Evolutionary conservation across 2,113 vertebrate species (phyloP).

Genomic region (Carassius gibelio): DNA sequence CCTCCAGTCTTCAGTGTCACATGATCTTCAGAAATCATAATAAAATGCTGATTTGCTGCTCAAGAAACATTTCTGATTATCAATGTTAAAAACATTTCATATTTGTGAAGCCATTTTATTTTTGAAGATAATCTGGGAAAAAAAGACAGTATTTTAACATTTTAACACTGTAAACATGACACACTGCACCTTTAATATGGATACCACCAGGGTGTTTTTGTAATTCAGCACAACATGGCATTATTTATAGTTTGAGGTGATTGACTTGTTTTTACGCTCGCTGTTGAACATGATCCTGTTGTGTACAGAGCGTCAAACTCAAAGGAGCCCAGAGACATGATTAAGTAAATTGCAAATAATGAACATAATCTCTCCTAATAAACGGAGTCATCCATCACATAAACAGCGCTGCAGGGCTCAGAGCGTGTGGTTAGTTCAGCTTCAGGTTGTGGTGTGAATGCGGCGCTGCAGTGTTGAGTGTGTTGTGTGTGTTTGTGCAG

Average conservation of each 20-base stretch:
- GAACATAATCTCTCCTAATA: too few relatives aligned
- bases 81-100: neutral
- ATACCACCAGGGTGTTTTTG: neutral
- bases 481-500: slow-evolving; percentile 34
- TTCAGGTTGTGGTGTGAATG: neutral
- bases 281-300: neutral
- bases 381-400: neutral
- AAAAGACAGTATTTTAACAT: neutral
- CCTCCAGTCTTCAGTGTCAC: neutral
- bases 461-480: neutral
- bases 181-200: neutral
- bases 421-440: neutral
- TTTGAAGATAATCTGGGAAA: too few relatives aligned
- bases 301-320: neutral
- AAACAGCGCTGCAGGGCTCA: neutral
- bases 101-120: neutral
- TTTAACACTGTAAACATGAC: neutral
- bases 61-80: neutral
- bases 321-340: neutral
- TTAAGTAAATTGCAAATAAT: neutral
- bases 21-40: neutral
- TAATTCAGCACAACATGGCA: neutral
- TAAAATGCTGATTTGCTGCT: neutral
- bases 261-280: neutral
- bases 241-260: neutral